phyloP scores from a whole-genome alignment of 35 echinoderm and acorn worm species.

The Patiria miniata region DNA sequence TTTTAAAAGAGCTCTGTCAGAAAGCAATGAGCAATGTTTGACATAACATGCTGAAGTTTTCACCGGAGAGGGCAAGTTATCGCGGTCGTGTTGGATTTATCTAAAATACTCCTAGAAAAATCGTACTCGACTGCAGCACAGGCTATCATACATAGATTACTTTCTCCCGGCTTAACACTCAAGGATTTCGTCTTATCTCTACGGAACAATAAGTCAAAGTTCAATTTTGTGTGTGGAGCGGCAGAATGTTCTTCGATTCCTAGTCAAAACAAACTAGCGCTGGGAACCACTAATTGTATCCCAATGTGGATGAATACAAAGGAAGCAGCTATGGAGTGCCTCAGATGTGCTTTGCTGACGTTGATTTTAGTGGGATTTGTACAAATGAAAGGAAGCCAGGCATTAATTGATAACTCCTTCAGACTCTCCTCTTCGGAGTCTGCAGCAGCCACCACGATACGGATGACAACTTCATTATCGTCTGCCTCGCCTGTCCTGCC shows the following conservation, averaged over 20 bases:
- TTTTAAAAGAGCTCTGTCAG: background rate
- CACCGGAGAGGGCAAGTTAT: background rate
- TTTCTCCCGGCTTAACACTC: too few relatives aligned
- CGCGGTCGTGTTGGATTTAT: too few relatives aligned
- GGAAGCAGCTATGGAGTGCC: slow-evolving; percentile 1
- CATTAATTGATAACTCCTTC: slow-evolving; percentile 31
- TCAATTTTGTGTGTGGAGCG: background rate
- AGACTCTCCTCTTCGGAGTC: slow-evolving; percentile 14
- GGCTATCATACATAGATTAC: too few relatives aligned
- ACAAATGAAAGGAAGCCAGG: background rate
- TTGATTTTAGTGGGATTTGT: background rate
- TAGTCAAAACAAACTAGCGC: slow-evolving; percentile 20
- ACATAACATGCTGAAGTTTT: slow-evolving; percentile 16
- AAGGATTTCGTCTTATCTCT: too few relatives aligned
- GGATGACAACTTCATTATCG: slow-evolving; percentile 33
- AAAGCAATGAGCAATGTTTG: slow-evolving; percentile 7
- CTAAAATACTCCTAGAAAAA: too few relatives aligned
- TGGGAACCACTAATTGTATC: background rate
- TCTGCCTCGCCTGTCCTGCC: background rate
- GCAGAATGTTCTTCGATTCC: background rate
- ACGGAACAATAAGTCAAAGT: too few relatives aligned
- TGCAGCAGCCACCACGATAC: slow-evolving; percentile 27
- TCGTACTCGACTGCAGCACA: too few relatives aligned
- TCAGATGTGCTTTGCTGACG: background rate
- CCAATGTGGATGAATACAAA: background rate